Base-by-base conservation (phyloP, 30 jellyfish, hydroid and myxozoan species). In the Haliclystus octoradiatus region DNA sequence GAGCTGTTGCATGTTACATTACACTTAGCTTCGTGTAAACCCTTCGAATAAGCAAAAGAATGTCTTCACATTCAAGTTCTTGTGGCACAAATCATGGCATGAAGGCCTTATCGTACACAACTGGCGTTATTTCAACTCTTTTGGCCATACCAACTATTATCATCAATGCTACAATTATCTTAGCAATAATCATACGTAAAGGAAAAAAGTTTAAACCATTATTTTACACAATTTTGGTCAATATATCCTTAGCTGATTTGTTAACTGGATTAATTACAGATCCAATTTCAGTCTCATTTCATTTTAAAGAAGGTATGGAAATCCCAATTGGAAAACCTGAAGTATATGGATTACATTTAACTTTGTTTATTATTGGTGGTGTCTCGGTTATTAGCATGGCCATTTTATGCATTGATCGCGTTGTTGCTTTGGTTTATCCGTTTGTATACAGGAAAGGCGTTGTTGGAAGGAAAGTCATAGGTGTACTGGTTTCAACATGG, bases 331-430 rank as follows among this genome's bases (percentile, higher is more conserved):
- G 78, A 0, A 49, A 2, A 13, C n/a, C 80, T 7, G 96, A 85
- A 49, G 76, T 49, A 74, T 65, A 65, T 25, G 33, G 73, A n/a
- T 67, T 86, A n/a, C 96, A 85, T 57, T 12, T 85, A 76, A 61
- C 91, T 19, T 68, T 85, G 29, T 85, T 85, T 63, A 69, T 78
- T 22, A 68, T 81, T 34, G 85, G 90, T 34, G 96, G 93, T 4
- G 96, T 85, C 32, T 79, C 96, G 1, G 85, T 85, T 15, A 31
- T 85, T 1, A 85, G 93, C 15, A 75, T 85, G 84, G 90, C 84
- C 22, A 31, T 85, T 65, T 34, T 85, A 67, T 67, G 96, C 69
- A 52, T 85, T n/a, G 96, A 85, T 26, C 62, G 96, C 24, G 62
- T 79, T 15, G 60, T 79, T 74, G 96, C 92, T 0, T 35, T 85